Evolutionary conservation across 2,888 invertebrate species (phyloP).

Genomic region (Hypomecis punctinalis): DNA sequence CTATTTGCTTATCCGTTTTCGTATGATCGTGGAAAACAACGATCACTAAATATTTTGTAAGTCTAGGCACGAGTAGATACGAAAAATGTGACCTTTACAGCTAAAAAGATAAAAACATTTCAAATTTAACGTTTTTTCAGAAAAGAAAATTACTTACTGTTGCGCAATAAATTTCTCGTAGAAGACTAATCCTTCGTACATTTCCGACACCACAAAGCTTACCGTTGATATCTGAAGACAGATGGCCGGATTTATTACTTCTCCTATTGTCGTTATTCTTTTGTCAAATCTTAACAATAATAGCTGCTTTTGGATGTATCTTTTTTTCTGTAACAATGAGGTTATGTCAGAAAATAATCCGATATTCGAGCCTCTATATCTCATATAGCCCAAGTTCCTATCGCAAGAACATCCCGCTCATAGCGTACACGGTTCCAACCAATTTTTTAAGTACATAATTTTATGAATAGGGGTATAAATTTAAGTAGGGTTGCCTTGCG

Average conservation of each 20-base stretch:
- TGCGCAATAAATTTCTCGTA: constrained; percentile 14
- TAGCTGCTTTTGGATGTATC: constrained; percentile 11
- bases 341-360: constrained; percentile 15
- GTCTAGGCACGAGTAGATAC: too few species aligned
- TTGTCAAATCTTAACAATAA: constrained; percentile 26
- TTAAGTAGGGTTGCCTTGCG: too few species aligned
- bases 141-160: constrained; percentile 7
- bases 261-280: constrained; percentile 34
- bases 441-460: too few species aligned
- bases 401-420: too few species aligned
- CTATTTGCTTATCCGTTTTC: too few species aligned
- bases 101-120: not conserved
- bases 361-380: not conserved
- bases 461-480: too few species aligned
- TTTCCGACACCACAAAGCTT: constrained; percentile 19
- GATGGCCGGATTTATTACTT: constrained; percentile 34
- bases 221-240: constrained; percentile 37
- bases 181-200: constrained; percentile 17
- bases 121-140: not conserved
- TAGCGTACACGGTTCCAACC: too few species aligned
- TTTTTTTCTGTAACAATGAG: constrained; percentile 15
- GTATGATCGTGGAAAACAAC: too few species aligned
- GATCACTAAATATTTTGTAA: too few species aligned
- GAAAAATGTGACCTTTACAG: not conserved
- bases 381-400: too few species aligned